Base-by-base conservation (phyloP, 37 sponge, comb jelly and placozoan genomes). In the Agelas oroides region DNA sequence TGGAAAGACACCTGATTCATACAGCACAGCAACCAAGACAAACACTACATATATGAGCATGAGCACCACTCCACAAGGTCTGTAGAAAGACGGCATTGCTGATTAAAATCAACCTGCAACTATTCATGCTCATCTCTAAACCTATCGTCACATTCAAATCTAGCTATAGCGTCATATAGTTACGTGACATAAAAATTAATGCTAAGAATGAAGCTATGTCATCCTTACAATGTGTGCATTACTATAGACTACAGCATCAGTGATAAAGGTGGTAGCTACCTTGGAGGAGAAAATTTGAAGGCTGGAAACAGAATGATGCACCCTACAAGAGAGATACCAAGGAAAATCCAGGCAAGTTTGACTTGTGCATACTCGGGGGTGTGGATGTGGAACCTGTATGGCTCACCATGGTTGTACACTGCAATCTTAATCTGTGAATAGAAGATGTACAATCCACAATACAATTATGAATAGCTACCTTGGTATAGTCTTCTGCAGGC, bases 301-400 rank as follows among this genome's bases (percentile, higher is more conserved):
- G 93, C 23, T 6, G 95, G 95, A 59, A 96, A 93, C 16, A 93
- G 62, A 1, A 88, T 46, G 12, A 56, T 73, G 67, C 73, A 89
- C 19, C 33, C 33, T 21, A 87, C 30, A 0, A 96, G 86, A 30
- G 91, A 86, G 5, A 84, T 78, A 36, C 91, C 91, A 6, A 96
- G 85, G 72, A 93, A 92, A 20, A 96, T 93, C 96, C 96, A 96
- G 0, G 94, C 89, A 20, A 96, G 75, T 58, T 92, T 93, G 16
- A 96, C 96, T 62, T 75, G 72, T 14, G 83, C n/a, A 70, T 78
- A 90, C 19, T 73, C 71, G 19, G 78, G 53, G 25, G 62, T 61
- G 59, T 80, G 74, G 53, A 94, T 94, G 64, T 84, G 67, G 46
- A 90, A 83, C 19, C 39, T 60, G 60, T 71, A 92, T 41, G 93